Evolutionary conservation across 2,797 vertebrate genomes (phyloP).

Genomic region (Lithobates pipiens): DNA sequence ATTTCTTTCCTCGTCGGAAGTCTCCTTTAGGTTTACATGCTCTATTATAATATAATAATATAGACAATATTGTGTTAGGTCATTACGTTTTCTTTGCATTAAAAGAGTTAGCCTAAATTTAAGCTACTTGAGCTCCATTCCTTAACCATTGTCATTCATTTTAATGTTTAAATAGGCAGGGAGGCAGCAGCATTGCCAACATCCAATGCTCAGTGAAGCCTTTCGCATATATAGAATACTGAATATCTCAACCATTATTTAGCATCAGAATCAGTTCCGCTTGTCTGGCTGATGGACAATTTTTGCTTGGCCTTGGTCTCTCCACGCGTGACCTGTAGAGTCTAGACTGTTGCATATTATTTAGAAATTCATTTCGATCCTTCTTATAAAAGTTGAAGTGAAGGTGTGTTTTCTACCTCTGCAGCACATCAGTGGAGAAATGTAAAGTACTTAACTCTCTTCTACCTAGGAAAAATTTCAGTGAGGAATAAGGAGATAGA

Average conservation of each 20-base stretch:
- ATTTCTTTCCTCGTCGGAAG: no score
- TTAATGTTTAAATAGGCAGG: conserved; percentile 86
- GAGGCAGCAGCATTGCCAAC: conserved; percentile 75
- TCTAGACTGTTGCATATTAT: conserved; percentile 95
- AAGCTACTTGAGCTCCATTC: conserved; percentile 70
- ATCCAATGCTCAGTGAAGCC: conserved; percentile 94
- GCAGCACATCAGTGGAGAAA: conserved; percentile 26
- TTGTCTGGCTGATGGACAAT: conserved; percentile 99
- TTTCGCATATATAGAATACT: conserved; percentile 98
- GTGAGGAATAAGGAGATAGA: neutral
- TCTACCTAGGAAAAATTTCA: neutral
- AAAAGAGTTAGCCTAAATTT: conserved; percentile 62
- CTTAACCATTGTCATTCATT: conserved; percentile 73
- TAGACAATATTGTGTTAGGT: neutral
- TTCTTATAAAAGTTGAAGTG: conserved; percentile 63
- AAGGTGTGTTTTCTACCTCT: conserved; percentile 72
- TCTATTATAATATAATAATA: neutral
- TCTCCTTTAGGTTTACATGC: no score
- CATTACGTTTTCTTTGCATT: neutral
- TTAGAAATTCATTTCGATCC: conserved; percentile 85
- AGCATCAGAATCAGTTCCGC: conserved; percentile 99
- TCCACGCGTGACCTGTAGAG: conserved; percentile 96
- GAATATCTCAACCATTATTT: conserved; percentile 97
- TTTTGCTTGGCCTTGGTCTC: conserved; percentile 91
- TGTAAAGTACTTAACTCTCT: conserved; percentile 43